Conservation (phyloP, 2,113 vertebrate species). For the Colinus virginianus region DNA sequence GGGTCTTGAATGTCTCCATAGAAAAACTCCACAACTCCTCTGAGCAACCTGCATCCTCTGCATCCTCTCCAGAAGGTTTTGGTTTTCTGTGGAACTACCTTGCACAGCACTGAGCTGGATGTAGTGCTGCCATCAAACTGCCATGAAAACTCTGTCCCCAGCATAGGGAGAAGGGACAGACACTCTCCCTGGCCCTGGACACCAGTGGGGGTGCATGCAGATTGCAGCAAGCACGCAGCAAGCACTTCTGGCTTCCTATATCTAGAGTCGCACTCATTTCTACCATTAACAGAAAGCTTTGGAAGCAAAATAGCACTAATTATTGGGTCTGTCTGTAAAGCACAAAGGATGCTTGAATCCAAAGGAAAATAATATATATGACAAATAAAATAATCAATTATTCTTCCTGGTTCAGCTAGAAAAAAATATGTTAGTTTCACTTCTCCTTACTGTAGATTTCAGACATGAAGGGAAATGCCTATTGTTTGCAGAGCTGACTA, state of each 20-base stretch:
- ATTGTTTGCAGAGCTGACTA: background rate
- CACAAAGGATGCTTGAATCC: background rate
- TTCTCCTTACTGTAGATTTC: slow-evolving; percentile 32
- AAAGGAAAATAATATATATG: slow-evolving; percentile 26
- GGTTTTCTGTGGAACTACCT: slow-evolving; percentile 26
- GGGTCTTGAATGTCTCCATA: too few relatives aligned
- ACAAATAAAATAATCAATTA: slow-evolving; percentile 22
- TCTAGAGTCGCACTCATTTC: slow-evolving; percentile 5
- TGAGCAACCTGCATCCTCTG: too few relatives aligned
- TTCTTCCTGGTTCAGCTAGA: slow-evolving; percentile 55
- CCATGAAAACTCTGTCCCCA: slow-evolving; percentile 39
- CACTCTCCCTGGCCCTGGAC: slow-evolving; percentile 38
- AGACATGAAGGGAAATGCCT: slow-evolving; percentile 33
- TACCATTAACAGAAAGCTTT: slow-evolving; percentile 25
- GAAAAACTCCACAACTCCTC: too few relatives aligned
- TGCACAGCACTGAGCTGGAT: slow-evolving; percentile 14
- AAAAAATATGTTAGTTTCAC: slow-evolving; percentile 38
- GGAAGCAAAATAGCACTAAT: background rate
- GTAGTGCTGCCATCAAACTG: slow-evolving; percentile 12
- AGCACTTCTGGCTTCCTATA: slow-evolving; percentile 1
- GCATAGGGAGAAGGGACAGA: background rate
- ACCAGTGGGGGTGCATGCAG: background rate
- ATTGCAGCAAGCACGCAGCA: background rate
- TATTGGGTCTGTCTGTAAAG: background rate
- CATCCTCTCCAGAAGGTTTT: background rate